Evolutionary conservation across 2,113 vertebrate species (phyloP).

Genomic region (human (Homo sapiens)): DNA sequence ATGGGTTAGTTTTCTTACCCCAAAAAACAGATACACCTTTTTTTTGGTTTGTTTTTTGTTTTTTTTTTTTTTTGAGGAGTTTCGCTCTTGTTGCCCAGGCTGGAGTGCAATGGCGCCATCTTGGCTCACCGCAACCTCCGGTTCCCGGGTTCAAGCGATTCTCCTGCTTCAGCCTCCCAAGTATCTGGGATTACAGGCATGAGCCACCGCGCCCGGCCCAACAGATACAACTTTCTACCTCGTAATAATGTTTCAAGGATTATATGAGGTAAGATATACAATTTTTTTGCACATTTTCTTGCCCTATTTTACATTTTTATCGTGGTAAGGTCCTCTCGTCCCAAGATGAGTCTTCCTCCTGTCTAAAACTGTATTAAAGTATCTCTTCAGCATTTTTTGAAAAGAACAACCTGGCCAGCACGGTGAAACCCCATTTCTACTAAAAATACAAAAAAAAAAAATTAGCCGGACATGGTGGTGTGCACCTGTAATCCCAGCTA

Average conservation of each 20-base stretch:
- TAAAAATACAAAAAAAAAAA: not conserved
- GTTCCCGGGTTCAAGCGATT: too few species aligned
- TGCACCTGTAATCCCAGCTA: not conserved
- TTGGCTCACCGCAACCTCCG: too few species aligned
- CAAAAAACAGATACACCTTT: too few species aligned
- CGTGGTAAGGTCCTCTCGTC: not conserved
- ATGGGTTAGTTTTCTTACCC: too few species aligned
- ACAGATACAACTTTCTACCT: not conserved
- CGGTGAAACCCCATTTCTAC: not conserved
- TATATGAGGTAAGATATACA: not conserved
- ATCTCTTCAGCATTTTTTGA: not conserved
- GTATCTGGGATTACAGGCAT: too few species aligned
- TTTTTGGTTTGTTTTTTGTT: too few species aligned
- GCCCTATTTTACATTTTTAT: not conserved
- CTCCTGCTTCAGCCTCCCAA: too few species aligned
- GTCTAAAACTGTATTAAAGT: not conserved
- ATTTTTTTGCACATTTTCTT: not conserved
- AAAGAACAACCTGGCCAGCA: not conserved
- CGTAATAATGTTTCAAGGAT: not conserved
- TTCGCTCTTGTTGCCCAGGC: too few species aligned
- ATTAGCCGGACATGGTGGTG: not conserved
- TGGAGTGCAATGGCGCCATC: too few species aligned
- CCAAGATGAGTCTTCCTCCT: not conserved
- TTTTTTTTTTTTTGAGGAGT: too few species aligned
- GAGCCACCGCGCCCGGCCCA: too few species aligned